Evolutionary conservation across 2,113 vertebrate species (phyloP), one percentile per base, ranked within the genome.

Genomic region (Elanoides forficatus): DNA sequence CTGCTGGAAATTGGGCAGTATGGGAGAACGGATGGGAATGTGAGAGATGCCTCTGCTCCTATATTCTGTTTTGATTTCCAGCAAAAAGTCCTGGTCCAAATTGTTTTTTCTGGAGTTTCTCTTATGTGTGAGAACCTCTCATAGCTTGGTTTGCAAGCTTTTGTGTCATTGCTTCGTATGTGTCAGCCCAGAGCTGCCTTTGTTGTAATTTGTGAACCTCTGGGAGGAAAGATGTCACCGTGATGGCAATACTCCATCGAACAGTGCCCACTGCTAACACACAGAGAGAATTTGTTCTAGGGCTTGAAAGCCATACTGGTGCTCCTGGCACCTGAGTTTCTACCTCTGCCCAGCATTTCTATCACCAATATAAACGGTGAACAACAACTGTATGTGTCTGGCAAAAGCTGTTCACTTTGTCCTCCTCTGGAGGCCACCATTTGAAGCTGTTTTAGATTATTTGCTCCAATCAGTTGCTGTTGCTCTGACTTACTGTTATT

Each of bases 1-100:
- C 59, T 13, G n/a, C 38, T 83, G 75, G 67, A 88, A 96, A 78
- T 11, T 0, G 1, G 29, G 67, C 19, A 38, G 32, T 11, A 38
- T 0, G 0, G 9, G 25, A 50, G 67, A 62, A 42, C 0, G 4
- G n/a, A 55, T 22, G 15, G 10, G 25, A 78, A 13, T 5, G 5
- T 14, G n/a, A 80, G 45, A 88, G 34, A 26, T 92, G 55, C 38
- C 10, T 76, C 71, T 82, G 40, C n/a, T 73, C 80, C 67, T n/a
- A 3, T 29, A 18, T 10, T n/a, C 29, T 38, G 19, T 48, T 94
- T 65, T 40, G 26, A 26, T 71, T 63, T 27, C 38, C 59, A 86
- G 5, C 32, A 59, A 86, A 73, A 94, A 74, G 13, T 34, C 27
- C 70, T 47, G 22, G 14, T 50, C 23, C 11, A 70, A 90, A 59